These are phyloP conservation scores for Pangasianodon gigas DNA, from an alignment of 2,113 vertebrate species.

Conservation along the genomic window DNA sequence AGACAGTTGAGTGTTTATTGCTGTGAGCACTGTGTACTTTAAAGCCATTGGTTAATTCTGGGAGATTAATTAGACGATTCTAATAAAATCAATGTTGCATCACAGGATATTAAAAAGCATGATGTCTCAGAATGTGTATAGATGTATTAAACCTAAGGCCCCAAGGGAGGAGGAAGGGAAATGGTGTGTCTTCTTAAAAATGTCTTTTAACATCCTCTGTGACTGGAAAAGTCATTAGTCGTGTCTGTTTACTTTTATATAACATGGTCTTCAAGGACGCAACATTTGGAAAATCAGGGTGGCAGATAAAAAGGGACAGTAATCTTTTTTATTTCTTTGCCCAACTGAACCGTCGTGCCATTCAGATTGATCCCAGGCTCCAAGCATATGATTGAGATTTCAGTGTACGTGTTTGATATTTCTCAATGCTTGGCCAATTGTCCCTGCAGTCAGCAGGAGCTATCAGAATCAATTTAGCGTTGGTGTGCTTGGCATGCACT, in stretches of 20 bases:
- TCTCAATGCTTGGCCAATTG: slow-evolving; percentile 10
- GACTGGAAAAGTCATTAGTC: not conserved
- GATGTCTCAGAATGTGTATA: slow-evolving; percentile 4
- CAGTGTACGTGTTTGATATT: slow-evolving; percentile 30
- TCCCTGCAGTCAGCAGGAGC: slow-evolving; percentile 41
- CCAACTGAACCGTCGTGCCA: not conserved
- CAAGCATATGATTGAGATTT: slow-evolving; percentile 28
- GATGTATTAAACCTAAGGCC: slow-evolving; percentile 18
- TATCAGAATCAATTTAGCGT: slow-evolving; percentile 62
- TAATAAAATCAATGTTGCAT: slow-evolving; percentile 54
- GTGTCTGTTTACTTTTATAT: slow-evolving; percentile 23
- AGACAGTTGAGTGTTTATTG: slow-evolving; percentile 54
- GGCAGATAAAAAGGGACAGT: not conserved
- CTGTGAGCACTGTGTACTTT: slow-evolving; percentile 42
- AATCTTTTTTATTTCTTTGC: slow-evolving; percentile 14
- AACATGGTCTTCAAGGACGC: not conserved
- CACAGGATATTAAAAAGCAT: slow-evolving; percentile 49
- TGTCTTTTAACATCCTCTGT: not conserved
- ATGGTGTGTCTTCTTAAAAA: slow-evolving; percentile 8
- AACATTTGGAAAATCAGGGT: slow-evolving; percentile 6
- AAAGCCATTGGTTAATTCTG: slow-evolving; percentile 53
- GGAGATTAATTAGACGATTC: slow-evolving; percentile 44
- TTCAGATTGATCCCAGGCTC: not conserved
- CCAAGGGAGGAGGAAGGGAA: not conserved
- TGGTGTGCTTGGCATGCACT: slow-evolving; percentile 34